Base-by-base conservation (phyloP, 2,888 invertebrate species). In the Xiphydria camelus region DNA sequence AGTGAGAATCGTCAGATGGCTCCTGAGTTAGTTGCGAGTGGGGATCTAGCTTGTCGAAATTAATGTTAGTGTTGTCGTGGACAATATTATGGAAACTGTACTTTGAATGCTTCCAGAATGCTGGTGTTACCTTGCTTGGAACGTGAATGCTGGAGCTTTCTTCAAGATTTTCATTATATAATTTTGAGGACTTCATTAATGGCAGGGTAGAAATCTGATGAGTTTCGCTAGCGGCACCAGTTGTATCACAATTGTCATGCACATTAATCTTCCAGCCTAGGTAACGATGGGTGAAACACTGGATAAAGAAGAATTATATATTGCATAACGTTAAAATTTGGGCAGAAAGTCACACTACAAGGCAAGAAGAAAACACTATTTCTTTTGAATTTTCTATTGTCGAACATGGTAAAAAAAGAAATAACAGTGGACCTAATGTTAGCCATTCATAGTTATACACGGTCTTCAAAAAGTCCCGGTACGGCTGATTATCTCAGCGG, bases 191-290 rank as follows among this genome's bases (percentile, higher is more conserved):
- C n/a, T n/a, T n/a, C n/a, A n/a, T n/a, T n/a, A n/a, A n/a, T n/a
- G n/a, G n/a, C n/a, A n/a, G n/a, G n/a, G n/a, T n/a, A n/a, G n/a
- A n/a, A n/a, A n/a, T n/a, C n/a, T n/a, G n/a, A n/a, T n/a, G n/a
- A n/a, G 71, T 74, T 49, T 84, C 82, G 49, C 84, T 84, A 15
- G 79, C 83, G 33, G 81, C 79, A 76, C 76, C 0, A 46, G 71
- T 66, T 12, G 71, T 75, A 55, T 91, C 89, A 66, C 93, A 94
- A 33, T 82, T 81, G 73, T 96, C 94, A 53, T 88, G 80, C 1
- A 97, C 92, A 74, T 91, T 88, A 62, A 97, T 95, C 78, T 92
- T 94, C 93, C 94, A 95, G 36, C 96, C 96, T 66, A 96, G 85
- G 72, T 94, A 86, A 51, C 94, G 89, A 75, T 94, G 94, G 3